Evolutionary conservation across 2,113 vertebrate species (phyloP).

Genomic region (Pycnonotus jocosus): DNA sequence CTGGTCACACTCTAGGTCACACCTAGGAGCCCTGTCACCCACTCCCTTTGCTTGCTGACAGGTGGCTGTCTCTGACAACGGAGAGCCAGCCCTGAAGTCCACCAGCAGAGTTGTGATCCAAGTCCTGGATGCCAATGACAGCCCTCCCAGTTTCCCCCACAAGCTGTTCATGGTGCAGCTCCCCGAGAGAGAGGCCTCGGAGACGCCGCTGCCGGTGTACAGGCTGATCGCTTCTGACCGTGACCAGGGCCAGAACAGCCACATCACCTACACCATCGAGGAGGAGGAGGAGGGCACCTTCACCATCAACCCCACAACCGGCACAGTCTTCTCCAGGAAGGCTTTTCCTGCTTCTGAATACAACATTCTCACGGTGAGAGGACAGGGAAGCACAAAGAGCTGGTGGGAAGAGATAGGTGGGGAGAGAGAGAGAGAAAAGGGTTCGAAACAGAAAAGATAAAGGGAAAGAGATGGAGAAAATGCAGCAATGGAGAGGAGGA

Average conservation of each 20-base stretch:
- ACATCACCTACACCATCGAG: constrained; percentile 83
- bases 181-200: constrained; percentile 60
- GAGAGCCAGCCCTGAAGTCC: constrained; percentile 81
- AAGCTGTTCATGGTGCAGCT: constrained; percentile 88
- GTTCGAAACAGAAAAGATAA: neutral
- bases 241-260: constrained; percentile 83
- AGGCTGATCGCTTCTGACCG: constrained; percentile 85
- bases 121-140: constrained; percentile 89
- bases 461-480: neutral
- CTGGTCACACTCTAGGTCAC: rapidly evolving
- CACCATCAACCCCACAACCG: constrained; percentile 77
- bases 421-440: neutral
- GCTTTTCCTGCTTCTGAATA: constrained; percentile 84
- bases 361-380: constrained; percentile 88
- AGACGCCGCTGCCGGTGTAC: constrained; percentile 69
- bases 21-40: neutral
- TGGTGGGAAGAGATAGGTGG: neutral
- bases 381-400: neutral
- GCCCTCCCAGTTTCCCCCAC: constrained; percentile 83
- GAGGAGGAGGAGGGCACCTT: constrained; percentile 76
- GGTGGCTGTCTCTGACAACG: constrained; percentile 89
- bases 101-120: constrained; percentile 86
- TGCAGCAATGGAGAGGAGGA: neutral
- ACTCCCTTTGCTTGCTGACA: constrained; percentile 43
- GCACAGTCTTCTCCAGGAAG: constrained; percentile 77